Base-by-base conservation (phyloP, 2,113 vertebrate genomes). In the Alouatta palliata region DNA sequence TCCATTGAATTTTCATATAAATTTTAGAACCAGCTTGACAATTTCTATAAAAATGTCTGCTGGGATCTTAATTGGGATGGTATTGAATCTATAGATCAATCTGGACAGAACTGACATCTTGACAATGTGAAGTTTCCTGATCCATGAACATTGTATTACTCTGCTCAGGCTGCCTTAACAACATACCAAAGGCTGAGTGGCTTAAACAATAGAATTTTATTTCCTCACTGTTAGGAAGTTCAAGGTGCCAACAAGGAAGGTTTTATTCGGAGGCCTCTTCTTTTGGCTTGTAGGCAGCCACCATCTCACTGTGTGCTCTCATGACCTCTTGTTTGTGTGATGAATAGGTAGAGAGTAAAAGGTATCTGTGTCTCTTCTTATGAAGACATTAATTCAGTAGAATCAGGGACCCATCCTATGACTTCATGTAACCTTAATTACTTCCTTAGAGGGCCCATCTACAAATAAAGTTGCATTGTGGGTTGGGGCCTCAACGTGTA, bases 11-110 rank as follows among this genome's bases (percentile, higher is more conserved):
- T 89, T 89, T 77, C 47, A 80, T 61, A 43, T 30, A 80, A 61
- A 86, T 80, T 52, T 86, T 85, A 90, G 73, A 66, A 86, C 35
- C 4, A 45, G 30, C 64, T 86, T 96, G 80, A 25, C 75, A 25
- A 5, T 61, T 77, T 93, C 71, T 86, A 85, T 30, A 61, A 93
- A 92, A 80, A 90, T 93, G 64, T 54, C 95, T 90, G 49, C 81
- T 80, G 43, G 52, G 43, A 52, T 35, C 85, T 93, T 71, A 61
- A 54, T 16, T 71, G 64, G 80, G 11, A 45, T 61, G n/a, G 27
- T 40, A 23, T 73, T 64, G 30, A 80, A 61, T 73, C 85, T 91
- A 23, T 52, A 21, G 21, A 43, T 91, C 64, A 19, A 40, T 91
- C 75, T 45, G 54, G 43, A 76, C 56, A 43, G 66, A 81, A 87